Conservation (phyloP, 1,140 invertebrate genomes). For the Aethina tumida region DNA sequence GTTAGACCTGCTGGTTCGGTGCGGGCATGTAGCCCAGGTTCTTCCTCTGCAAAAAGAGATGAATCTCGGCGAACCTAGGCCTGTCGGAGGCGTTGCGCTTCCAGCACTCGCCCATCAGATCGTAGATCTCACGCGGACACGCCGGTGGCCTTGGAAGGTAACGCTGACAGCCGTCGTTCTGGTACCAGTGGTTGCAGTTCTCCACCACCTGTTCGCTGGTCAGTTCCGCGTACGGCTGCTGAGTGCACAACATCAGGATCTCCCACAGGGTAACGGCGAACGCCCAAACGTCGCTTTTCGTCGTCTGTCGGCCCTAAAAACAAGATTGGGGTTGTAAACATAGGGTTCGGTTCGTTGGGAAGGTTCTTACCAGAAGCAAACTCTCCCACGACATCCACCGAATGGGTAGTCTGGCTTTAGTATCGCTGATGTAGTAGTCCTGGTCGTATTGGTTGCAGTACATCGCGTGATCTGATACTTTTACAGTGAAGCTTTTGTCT, state of each 20-base stretch:
- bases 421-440: conserved; percentile 77
- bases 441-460: conserved; percentile 70
- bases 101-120: conserved; percentile 92
- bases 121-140: conserved; percentile 84
- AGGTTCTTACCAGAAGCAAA: conserved; percentile 59
- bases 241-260: conserved; percentile 60
- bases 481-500: conserved; percentile 64
- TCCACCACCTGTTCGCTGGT: conserved; percentile 67
- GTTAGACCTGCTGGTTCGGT: conserved; percentile 16
- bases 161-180: conserved; percentile 43
- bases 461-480: conserved; percentile 84
- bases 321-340: neutral
- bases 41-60: conserved; percentile 83
- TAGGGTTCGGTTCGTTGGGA: neutral
- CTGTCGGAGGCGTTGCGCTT: conserved; percentile 71
- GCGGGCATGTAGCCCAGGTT: conserved; percentile 69
- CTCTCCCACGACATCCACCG: conserved; percentile 80
- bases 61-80: conserved; percentile 85
- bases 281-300: conserved; percentile 68
- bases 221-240: conserved; percentile 62
- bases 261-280: conserved; percentile 74
- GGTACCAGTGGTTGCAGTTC: conserved; percentile 59
- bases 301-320: conserved; percentile 56
- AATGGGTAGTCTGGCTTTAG: conserved; percentile 65
- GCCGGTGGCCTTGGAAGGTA: conserved; percentile 67